Evolutionary conservation across 2,888 invertebrate species (phyloP), one percentile per base, ranked within the genome.

Genomic region (Epistrophella euchroma): DNA sequence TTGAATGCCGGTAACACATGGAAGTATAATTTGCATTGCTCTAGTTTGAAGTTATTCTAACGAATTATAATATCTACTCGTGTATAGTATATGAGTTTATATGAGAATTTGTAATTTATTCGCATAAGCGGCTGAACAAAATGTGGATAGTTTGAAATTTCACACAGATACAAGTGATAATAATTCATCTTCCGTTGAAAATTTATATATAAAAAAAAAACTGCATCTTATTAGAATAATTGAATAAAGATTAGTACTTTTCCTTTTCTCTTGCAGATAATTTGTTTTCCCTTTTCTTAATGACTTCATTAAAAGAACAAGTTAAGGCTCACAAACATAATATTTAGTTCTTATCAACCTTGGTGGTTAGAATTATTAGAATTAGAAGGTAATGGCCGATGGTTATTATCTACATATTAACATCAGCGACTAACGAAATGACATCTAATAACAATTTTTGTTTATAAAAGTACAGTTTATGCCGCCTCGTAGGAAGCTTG

Each of bases 1-100:
- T 43, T 35, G 45, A 55, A 50, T 50, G 52, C n/a, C 19, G 52
- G 62, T 35, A 80, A 55, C 74, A 70, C 60, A 62, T 68, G 75
- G 74, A 74, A 28, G 74, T 43, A 74, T 70, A 80, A 80, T 80
- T 80, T 80, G 56, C 78, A 78, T 78, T 72, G 71, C 62, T 72
- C 62, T 17, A 72, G 72, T 78, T 78, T 72, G 55, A 56, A 78
- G 37, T 58, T 37, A 32, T 47, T 66, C 43, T 55, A 37, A 66
- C 43, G 68, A 68, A 68, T 47, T 56, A 56, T 60, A 74, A 80
- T 68, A 45, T 43, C 22, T 50, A 13, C 22, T 22, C 22, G 22
- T 15, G 13, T 11, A 45, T n/a, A 45, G 11, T 37, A 45, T 22
- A 50, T 66, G 19, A 32, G 4, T 35, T 47, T 35, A 19, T 66